Conservation (phyloP, 2,113 vertebrate species). For the Geococcyx californianus region DNA sequence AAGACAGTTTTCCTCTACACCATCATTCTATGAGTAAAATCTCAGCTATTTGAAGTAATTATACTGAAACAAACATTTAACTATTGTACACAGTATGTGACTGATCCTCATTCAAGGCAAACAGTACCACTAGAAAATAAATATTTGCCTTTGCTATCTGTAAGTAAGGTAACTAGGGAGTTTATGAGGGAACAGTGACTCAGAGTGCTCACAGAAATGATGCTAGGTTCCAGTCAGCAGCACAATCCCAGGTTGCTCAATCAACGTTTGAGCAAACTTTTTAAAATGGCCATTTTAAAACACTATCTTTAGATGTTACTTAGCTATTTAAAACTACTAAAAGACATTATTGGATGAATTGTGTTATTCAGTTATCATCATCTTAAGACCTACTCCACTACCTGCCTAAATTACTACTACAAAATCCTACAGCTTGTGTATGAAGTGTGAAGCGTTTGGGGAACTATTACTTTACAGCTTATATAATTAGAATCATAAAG, state of each 20-base stretch:
- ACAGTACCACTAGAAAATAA: neutral
- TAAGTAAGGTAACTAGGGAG: neutral
- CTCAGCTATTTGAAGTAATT: neutral
- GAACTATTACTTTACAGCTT: neutral
- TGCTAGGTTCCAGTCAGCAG: neutral
- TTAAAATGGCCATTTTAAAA: neutral
- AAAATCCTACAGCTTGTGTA: neutral
- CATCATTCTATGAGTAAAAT: neutral
- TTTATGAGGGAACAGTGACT: neutral
- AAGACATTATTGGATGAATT: neutral
- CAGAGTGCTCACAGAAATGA: neutral
- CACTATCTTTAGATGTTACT: neutral
- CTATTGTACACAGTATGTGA: neutral
- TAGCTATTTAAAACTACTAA: neutral
- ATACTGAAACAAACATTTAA: neutral
- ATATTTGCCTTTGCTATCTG: neutral
- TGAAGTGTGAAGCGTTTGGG: neutral
- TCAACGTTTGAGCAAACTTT: neutral
- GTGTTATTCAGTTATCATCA: neutral
- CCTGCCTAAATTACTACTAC: neutral
- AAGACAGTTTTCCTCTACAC: neutral
- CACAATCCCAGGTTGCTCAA: neutral
- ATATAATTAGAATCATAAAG: neutral
- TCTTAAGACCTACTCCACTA: neutral
- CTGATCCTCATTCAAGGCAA: neutral